A percentile compares a stretch with the other conserved stretches of the same genome.
These are phyloP conservation scores for Galemys pyrenaicus DNA, from an alignment of 2,113 vertebrate genomes.

Conservation along the genomic window DNA sequence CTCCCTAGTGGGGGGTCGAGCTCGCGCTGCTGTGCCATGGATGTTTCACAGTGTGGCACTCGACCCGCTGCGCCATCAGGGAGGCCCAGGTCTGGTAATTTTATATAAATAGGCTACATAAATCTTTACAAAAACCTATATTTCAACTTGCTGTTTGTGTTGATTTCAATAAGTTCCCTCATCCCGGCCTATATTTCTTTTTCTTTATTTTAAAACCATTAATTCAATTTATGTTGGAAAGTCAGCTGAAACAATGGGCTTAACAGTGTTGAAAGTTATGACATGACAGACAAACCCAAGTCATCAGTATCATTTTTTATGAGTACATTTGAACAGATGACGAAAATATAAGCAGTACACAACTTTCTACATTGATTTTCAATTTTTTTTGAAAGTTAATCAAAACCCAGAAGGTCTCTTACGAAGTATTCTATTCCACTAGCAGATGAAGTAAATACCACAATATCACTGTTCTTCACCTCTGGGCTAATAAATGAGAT, in stretches of 20 bases:
- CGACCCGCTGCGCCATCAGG: no score
- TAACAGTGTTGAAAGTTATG: not conserved
- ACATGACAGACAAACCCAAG: not conserved
- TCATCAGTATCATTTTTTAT: conserved; percentile 3
- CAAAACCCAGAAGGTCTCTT: not conserved
- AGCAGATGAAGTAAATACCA: not conserved
- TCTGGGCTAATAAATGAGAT: conserved; percentile 11
- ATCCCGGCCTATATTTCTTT: not conserved
- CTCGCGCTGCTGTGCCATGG: no score
- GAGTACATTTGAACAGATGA: conserved; percentile 19
- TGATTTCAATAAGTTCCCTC: not conserved
- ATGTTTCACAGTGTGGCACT: no score
- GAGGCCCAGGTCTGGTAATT: no score
- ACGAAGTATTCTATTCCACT: not conserved
- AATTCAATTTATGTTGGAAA: conserved; percentile 19
- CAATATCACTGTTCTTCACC: not conserved
- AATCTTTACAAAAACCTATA: not conserved
- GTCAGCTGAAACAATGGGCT: conserved; percentile 3
- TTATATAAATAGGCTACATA: not conserved
- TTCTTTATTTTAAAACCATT: conserved; percentile 41
- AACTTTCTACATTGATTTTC: not conserved
- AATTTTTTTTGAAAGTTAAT: conserved; percentile 37
- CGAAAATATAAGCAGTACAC: not conserved
- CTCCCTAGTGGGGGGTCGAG: no score
- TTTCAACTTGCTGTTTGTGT: not conserved